Conservation (phyloP, 2,113 vertebrate genomes). For the Physeter macrocephalus region DNA sequence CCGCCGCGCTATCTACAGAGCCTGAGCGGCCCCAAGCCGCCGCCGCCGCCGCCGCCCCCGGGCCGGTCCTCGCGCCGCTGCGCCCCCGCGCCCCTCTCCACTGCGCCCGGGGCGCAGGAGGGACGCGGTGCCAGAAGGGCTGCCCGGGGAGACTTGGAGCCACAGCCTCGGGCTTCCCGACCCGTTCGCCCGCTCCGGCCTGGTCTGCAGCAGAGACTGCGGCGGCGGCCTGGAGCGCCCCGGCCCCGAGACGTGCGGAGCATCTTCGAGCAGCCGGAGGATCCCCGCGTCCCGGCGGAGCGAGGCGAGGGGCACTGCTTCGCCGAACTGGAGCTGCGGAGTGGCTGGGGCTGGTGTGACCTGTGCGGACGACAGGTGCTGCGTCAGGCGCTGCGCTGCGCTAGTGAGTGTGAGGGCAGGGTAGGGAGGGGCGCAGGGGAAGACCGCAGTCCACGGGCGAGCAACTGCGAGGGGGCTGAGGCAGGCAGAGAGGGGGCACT, state of each 20-base stretch:
- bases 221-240: slow-evolving; percentile 72
- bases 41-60: neutral
- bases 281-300: slow-evolving; percentile 82
- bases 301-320: slow-evolving; percentile 88
- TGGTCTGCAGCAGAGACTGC: slow-evolving; percentile 67
- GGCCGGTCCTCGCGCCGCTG: slow-evolving; percentile 50
- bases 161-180: slow-evolving; percentile 21
- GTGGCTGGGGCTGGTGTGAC: slow-evolving; percentile 87
- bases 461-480: neutral
- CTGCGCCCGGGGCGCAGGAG: slow-evolving; percentile 31
- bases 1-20: slow-evolving; percentile 76
- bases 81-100: neutral
- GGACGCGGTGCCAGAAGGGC: neutral
- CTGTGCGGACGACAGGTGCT: slow-evolving; percentile 86
- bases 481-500: neutral
- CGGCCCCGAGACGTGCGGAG: slow-evolving; percentile 87
- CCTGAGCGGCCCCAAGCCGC: slow-evolving; percentile 65
- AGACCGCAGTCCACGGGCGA: neutral
- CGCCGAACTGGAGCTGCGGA: slow-evolving; percentile 67
- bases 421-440: neutral
- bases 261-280: slow-evolving; percentile 84
- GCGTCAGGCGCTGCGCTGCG: slow-evolving; percentile 84
- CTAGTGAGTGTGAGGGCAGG: slow-evolving; percentile 83
- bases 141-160: neutral
- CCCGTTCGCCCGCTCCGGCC: slow-evolving; percentile 55